Conservation (phyloP, 1,140 invertebrate species). For the Saccostrea glomerata region DNA sequence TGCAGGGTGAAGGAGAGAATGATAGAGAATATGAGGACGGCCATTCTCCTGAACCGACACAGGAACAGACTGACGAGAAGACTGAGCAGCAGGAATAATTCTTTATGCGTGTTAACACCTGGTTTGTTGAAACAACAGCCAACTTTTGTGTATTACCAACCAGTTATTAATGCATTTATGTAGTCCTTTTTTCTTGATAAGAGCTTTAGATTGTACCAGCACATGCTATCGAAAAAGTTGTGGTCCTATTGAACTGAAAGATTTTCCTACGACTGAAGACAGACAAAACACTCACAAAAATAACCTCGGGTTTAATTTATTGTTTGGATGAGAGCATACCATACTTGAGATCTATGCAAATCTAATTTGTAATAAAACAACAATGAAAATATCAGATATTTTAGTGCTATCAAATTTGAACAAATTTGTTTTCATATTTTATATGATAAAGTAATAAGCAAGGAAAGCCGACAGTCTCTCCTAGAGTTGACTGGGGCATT, state of each 20-base stretch:
- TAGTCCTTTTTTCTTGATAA: conserved; percentile 43
- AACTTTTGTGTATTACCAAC: conserved; percentile 40
- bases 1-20: neutral
- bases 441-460: neutral
- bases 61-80: conserved; percentile 5
- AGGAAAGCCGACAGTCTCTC: neutral
- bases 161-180: conserved; percentile 42
- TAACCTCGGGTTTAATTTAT: neutral
- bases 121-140: conserved; percentile 37
- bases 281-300: neutral
- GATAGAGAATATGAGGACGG: conserved; percentile 2
- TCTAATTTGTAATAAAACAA: neutral
- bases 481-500: neutral
- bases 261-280: neutral
- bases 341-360: conserved; percentile 24
- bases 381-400: neutral
- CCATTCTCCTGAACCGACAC: conserved; percentile 21
- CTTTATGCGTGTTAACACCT: conserved; percentile 35
- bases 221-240: conserved; percentile 42
- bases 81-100: conserved; percentile 1
- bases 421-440: conserved; percentile 22
- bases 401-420: conserved; percentile 29
- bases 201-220: conserved; percentile 44
- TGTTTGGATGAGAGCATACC: conserved; percentile 23
- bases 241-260: conserved; percentile 32